Evolutionary conservation across 2,888 invertebrate genomes (phyloP).

Genomic region (Romanomermis culicivorax): DNA sequence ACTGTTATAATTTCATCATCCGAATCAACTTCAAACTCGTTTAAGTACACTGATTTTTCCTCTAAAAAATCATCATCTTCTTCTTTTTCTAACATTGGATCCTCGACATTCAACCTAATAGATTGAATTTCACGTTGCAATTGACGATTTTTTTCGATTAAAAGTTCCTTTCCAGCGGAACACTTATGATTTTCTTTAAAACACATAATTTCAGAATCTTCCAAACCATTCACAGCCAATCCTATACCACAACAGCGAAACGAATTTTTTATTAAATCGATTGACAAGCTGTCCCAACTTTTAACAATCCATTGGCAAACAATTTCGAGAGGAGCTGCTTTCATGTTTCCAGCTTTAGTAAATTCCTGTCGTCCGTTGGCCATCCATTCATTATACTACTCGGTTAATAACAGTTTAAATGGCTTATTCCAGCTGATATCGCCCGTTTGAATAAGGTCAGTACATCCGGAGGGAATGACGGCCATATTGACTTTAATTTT

Average conservation of each 20-base stretch:
- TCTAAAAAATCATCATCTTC: too few relatives aligned
- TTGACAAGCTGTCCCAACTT: not conserved
- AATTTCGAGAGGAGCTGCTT: not conserved
- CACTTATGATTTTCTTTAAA: not conserved
- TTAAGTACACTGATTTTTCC: too few relatives aligned
- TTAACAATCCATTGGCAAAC: not conserved
- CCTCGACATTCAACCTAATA: too few relatives aligned
- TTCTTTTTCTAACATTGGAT: too few relatives aligned
- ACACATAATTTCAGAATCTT: not conserved
- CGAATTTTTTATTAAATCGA: not conserved
- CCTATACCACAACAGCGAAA: not conserved
- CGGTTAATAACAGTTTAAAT: not conserved
- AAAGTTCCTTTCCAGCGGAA: not conserved
- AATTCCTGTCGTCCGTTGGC: not conserved
- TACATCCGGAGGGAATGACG: not conserved
- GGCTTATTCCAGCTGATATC: slow-evolving; percentile 1
- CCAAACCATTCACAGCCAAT: not conserved
- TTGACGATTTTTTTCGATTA: not conserved
- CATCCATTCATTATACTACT: not conserved
- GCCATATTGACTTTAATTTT: not conserved
- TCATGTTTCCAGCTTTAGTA: slow-evolving; percentile 1
- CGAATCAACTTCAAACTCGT: too few relatives aligned
- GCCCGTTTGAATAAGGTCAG: not conserved
- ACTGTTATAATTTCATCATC: too few relatives aligned
- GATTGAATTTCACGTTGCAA: too few relatives aligned